Base-by-base conservation (phyloP, 2,797 vertebrate genomes). In the Lithobates sylvaticus region DNA sequence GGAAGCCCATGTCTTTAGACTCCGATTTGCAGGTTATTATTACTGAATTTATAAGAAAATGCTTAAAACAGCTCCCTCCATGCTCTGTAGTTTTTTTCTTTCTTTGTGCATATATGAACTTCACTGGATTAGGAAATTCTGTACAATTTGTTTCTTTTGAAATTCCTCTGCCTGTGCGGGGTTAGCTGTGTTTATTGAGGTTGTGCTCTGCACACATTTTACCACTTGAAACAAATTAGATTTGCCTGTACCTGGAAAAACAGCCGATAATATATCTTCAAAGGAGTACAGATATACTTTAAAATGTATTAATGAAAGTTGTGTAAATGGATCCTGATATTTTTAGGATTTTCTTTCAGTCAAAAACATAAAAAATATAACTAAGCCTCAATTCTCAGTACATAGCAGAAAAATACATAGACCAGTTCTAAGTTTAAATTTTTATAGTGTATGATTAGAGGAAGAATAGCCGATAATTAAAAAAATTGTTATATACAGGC, bases 41-140 rank as follows among this genome's bases (percentile, higher is more conserved):
- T 36, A 36, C 5, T 67, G 65, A 29, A 29, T 67, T 67, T 29
- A 1, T 27, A 12, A 26, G 21, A 61, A 61, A 61, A 18, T 67
- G 65, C 65, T 67, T 67, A 67, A 9, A 26, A 27, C 64, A 26
- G 15, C 26, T 67, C 26, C 12, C 26, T 26, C n/a, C 15, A 15
- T 27, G 61, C n/a, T 64, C 42, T 12, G 10, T 76, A 26, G 54
- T 54, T 58, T 88, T 91, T 90, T 61, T 87, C 3, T 39, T 39
- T 90, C 87, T 89, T 88, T 83, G 86, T 87, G 74, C 88, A 76
- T 88, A 92, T 90, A 92, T 93, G 91, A 93, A 92, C 89, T 89
- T 5, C 91, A 87, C 81, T 85, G 86, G 81, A 79, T 86, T 73
- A 44, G 12, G 26, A 50, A 50, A 36, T 84, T 70, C 34, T 54